phyloP scores from a whole-genome alignment of 2,113 vertebrate genomes.

The Semicossyphus pulcher region DNA sequence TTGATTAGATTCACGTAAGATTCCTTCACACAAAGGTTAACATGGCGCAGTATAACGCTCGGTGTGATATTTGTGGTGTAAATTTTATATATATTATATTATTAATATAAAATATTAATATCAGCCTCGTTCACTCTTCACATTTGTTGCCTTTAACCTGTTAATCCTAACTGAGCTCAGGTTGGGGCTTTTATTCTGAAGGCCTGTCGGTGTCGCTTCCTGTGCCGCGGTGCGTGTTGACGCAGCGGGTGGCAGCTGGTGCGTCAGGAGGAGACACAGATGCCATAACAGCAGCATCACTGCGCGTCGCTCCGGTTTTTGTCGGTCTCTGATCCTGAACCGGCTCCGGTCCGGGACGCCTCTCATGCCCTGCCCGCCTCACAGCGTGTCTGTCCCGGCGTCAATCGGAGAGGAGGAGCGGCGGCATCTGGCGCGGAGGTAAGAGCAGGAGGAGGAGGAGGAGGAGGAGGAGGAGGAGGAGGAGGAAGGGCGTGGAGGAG shows the following conservation, averaged over 20 bases:
- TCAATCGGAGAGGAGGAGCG: constrained; percentile 11
- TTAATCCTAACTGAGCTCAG: too few relatives aligned
- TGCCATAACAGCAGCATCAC: constrained; percentile 56
- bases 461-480: constrained; percentile 14
- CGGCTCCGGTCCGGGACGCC: background rate
- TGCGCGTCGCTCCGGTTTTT: background rate
- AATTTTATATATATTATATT: too few relatives aligned
- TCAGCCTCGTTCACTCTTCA: too few relatives aligned
- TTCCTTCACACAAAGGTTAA: too few relatives aligned
- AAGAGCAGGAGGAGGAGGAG: constrained; percentile 20
- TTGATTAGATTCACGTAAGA: too few relatives aligned
- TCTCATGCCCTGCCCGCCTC: constrained; percentile 24
- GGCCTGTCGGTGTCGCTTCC: background rate
- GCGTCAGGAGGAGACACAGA: constrained; percentile 65
- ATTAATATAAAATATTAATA: too few relatives aligned
- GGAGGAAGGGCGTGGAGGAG: constrained; percentile 24
- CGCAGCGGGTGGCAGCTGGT: constrained; percentile 62
- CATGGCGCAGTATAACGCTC: too few relatives aligned
- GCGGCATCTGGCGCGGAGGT: constrained; percentile 60
- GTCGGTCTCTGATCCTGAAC: background rate
- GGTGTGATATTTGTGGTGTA: too few relatives aligned
- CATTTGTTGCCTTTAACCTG: too few relatives aligned
- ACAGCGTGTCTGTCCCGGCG: constrained; percentile 22
- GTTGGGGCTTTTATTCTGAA: constrained; percentile 61
- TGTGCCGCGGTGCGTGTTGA: constrained; percentile 36